phyloP scores from a whole-genome alignment of 2,797 vertebrate genomes.

The Melanitta fusca region DNA sequence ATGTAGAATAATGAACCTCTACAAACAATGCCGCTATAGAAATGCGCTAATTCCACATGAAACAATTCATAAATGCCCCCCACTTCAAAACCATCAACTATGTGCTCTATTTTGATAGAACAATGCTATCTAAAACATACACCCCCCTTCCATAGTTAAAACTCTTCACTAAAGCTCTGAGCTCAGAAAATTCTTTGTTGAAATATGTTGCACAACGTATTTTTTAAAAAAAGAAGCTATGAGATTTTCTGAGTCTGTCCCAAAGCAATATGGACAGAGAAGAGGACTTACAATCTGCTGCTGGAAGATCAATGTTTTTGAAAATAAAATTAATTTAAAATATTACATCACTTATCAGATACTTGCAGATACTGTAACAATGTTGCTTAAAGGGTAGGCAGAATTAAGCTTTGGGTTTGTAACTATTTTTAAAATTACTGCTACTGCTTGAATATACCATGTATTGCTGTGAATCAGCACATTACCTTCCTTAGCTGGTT shows the following conservation, averaged over 20 bases:
- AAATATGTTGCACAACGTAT: not conserved
- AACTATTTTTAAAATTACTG: not conserved
- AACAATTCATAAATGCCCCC: slow-evolving; percentile 45
- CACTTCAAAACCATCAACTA: not conserved
- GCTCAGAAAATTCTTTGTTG: not conserved
- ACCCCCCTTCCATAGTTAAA: not conserved
- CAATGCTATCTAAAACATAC: slow-evolving; percentile 51
- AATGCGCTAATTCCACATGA: slow-evolving; percentile 57
- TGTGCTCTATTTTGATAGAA: slow-evolving; percentile 62
- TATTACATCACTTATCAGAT: not conserved
- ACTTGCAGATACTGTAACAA: not conserved
- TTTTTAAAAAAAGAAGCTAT: not conserved
- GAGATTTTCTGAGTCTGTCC: not conserved
- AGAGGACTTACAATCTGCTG: not conserved
- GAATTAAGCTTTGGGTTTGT: not conserved
- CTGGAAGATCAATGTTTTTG: fast-evolving
- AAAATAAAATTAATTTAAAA: not conserved
- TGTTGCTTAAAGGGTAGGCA: not conserved
- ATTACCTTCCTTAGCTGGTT: slow-evolving; percentile 82
- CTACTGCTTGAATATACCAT: not conserved
- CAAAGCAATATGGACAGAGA: not conserved
- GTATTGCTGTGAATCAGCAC: not conserved
- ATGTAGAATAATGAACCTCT: slow-evolving; percentile 50
- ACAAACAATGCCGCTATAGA: slow-evolving; percentile 69
- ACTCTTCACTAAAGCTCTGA: not conserved